Base-by-base conservation (phyloP, 2,888 invertebrate species). In the Allolobophora icterica region DNA sequence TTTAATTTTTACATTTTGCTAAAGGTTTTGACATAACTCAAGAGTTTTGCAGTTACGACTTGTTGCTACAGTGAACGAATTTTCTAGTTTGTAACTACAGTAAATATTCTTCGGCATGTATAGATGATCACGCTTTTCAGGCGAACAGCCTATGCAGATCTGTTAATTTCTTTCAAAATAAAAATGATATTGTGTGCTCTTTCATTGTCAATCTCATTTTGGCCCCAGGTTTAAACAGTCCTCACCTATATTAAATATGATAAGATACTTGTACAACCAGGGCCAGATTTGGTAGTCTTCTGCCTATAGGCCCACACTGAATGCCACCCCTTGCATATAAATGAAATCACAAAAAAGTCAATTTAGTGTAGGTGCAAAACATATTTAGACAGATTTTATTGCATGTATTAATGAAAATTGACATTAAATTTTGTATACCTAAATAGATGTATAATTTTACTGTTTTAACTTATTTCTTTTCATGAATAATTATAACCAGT, bases 121-220 rank as follows among this genome's bases (percentile, higher is more conserved):
- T 71, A 71, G 71, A 71, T n/a, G 30, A n/a, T n/a, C 13, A 71
- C 0, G 1, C 30, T n/a, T 71, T n/a, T 71, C 30, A n/a, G 71
- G 71, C 13, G 17, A 13, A 71, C 71, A 71, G 71, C 71, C n/a
- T n/a, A 71, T 71, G 30, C 30, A n/a, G 71, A 71, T 8, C n/a
- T n/a, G 71, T n/a, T 52, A 6, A 71, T 71, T 71, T 71, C 71
- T 71, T 71, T n/a, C 11, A 71, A 52, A 52, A 52, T 52, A 52
- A 71, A 71, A 52, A 24, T 71, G n/a, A 71, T n/a, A n/a, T 71
- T n/a, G 71, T 71, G 71, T 71, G 71, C 71, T 71, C 71, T n/a
- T 71, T 71, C 71, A 71, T 71, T n/a, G 30, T 71, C 30, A 71
- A n/a, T 71, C 71, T 30, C 21, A 71, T n/a, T 71, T n/a, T n/a